Conservation (phyloP, 1,140 invertebrate genomes). For the Colletes latitarsis region DNA sequence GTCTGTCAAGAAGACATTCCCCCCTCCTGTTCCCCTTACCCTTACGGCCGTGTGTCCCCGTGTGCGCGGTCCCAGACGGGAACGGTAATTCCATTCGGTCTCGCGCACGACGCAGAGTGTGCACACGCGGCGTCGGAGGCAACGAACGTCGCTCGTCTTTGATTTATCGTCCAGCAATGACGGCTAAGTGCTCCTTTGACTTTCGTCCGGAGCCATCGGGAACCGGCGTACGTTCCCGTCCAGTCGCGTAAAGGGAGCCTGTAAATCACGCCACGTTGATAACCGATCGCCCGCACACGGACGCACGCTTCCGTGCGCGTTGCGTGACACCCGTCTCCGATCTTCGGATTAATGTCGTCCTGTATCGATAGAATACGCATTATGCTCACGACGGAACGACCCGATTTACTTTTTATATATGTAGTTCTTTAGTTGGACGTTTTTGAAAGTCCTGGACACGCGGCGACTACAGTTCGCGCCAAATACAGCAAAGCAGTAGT, state of each 20-base stretch:
- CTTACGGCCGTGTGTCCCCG: slow-evolving; percentile 1
- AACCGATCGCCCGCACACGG: slow-evolving; percentile 36
- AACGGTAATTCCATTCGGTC: slow-evolving; percentile 59
- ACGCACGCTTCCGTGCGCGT: slow-evolving; percentile 26
- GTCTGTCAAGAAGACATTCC: slow-evolving; percentile 62
- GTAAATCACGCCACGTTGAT: slow-evolving; percentile 59
- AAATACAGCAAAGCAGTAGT: too few species aligned
- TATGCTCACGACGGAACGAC: slow-evolving; percentile 14
- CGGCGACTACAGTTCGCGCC: too few species aligned
- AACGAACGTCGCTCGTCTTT: slow-evolving; percentile 53
- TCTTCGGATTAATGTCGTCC: slow-evolving; percentile 21
- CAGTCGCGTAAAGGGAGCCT: slow-evolving; percentile 16
- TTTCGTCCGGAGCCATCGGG: slow-evolving; percentile 24
- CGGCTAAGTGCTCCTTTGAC: slow-evolving; percentile 59
- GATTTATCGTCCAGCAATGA: slow-evolving; percentile 66
- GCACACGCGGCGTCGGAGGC: slow-evolving; percentile 37
- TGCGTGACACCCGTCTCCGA: slow-evolving; percentile 39
- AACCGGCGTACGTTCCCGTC: slow-evolving; percentile 9
- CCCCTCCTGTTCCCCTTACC: background rate
- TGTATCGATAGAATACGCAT: slow-evolving; percentile 41
- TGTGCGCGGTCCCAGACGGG: slow-evolving; percentile 4
- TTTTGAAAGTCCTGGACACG: too few species aligned
- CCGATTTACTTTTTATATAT: background rate
- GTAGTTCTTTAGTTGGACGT: too few species aligned
- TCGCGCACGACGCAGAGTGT: slow-evolving; percentile 16